Base-by-base conservation (phyloP, 30 jellyfish, hydroid and myxozoan species). In the Turritopsis dohrnii region DNA sequence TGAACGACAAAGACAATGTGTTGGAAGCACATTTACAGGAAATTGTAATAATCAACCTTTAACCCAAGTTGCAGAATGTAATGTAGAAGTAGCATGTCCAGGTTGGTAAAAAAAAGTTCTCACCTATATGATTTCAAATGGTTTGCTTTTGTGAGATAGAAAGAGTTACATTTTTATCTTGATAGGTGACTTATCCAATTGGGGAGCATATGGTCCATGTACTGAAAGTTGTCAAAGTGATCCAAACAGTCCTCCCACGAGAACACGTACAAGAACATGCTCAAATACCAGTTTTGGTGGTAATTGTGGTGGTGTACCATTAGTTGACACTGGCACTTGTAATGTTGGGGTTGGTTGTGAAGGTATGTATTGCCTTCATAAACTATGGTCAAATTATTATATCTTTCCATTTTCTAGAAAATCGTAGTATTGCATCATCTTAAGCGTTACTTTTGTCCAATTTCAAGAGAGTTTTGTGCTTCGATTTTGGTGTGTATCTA, bases 11-110 rank as follows among this genome's bases (percentile, higher is more conserved):
- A n/a, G n/a, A n/a, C n/a, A n/a, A n/a, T n/a, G n/a, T n/a, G n/a
- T n/a, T n/a, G n/a, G n/a, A n/a, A n/a, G n/a, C n/a, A n/a, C n/a
- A n/a, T n/a, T n/a, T n/a, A n/a, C n/a, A n/a, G n/a, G n/a, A n/a
- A n/a, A n/a, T n/a, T n/a, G n/a, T n/a, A n/a, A n/a, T n/a, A n/a
- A n/a, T n/a, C n/a, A n/a, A n/a, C n/a, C n/a, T n/a, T n/a, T n/a
- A n/a, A n/a, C n/a, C n/a, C n/a, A n/a, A n/a, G n/a, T n/a, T n/a
- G n/a, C n/a, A n/a, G n/a, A n/a, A n/a, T n/a, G n/a, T n/a, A n/a
- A 60, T 23, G 73, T 60, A 60, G 73, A 60, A 60, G 73, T 60
- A 60, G 73, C 73, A 18, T 60, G 72, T n/a, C 72, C 72, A 54
- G 73, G 73, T 60, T 18, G 19, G 21, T 60, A 60, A 18, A 21